Percentiles rank a stretch among this genome's conserved stretches.
These are phyloP conservation scores for Galeruca laticollis DNA, from an alignment of 2,888 invertebrate species.

Conservation along the genomic window DNA sequence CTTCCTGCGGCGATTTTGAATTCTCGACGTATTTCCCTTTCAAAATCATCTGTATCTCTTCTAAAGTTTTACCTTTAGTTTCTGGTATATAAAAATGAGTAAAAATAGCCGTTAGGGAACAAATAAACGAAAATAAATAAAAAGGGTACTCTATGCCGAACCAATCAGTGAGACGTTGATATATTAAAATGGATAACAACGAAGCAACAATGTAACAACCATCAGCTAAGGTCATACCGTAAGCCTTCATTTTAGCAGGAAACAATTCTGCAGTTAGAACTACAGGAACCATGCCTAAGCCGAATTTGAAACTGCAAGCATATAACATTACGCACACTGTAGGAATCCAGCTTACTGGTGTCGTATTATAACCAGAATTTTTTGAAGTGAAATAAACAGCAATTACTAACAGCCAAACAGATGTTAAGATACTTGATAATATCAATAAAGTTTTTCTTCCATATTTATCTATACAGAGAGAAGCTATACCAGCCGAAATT, in stretches of 20 bases:
- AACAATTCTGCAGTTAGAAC: slow-evolving; percentile 64
- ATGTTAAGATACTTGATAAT: slow-evolving; percentile 60
- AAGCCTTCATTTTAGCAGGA: slow-evolving; percentile 64
- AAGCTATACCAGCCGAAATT: slow-evolving; percentile 58
- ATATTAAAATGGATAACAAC: slow-evolving; percentile 60
- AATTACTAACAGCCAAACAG: slow-evolving; percentile 57
- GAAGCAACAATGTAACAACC: slow-evolving; percentile 61
- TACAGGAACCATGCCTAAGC: slow-evolving; percentile 64
- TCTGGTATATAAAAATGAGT: slow-evolving; percentile 61
- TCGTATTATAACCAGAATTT: slow-evolving; percentile 53
- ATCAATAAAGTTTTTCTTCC: slow-evolving; percentile 61
- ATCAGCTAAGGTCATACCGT: slow-evolving; percentile 64
- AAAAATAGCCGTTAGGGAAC: slow-evolving; percentile 60
- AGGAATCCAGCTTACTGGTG: slow-evolving; percentile 56
- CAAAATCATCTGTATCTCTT: slow-evolving; percentile 63
- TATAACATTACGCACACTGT: slow-evolving; percentile 51
- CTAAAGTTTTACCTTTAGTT: slow-evolving; percentile 62
- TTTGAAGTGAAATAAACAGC: slow-evolving; percentile 62
- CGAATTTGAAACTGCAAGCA: slow-evolving; percentile 61
- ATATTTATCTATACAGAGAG: slow-evolving; percentile 60
- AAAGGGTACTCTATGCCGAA: slow-evolving; percentile 62
- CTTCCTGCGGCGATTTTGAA: neutral
- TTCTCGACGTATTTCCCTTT: slow-evolving; percentile 51
- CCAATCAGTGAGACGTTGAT: slow-evolving; percentile 53
- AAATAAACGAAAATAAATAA: slow-evolving; percentile 60